phyloP scores from a whole-genome alignment of 2,888 invertebrate genomes.

The Mechanitis messenoides region DNA sequence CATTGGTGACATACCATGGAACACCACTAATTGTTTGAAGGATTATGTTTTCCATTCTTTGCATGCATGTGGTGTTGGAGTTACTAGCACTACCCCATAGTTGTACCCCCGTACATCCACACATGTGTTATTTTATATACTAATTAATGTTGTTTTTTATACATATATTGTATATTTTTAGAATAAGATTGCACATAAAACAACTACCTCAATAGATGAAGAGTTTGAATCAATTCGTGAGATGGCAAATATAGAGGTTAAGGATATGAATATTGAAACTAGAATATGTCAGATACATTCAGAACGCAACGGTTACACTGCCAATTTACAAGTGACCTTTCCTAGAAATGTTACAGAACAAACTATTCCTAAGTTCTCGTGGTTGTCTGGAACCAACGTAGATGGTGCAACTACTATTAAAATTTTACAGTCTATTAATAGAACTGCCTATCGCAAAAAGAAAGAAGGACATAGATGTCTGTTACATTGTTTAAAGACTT shows the following conservation, averaged over 20 bases:
- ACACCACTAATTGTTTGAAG: too few relatives aligned
- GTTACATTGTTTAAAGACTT: conserved; percentile 85
- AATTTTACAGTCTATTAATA: conserved; percentile 87
- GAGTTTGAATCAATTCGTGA: conserved; percentile 72
- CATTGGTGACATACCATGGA: too few relatives aligned
- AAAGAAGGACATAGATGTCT: conserved; percentile 91
- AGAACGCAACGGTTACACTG: conserved; percentile 70
- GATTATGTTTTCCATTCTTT: too few relatives aligned
- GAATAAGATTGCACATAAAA: conserved; percentile 57
- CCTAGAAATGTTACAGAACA: conserved; percentile 71
- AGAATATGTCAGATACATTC: conserved; percentile 78
- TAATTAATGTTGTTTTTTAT: background rate
- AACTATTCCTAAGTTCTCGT: conserved; percentile 70
- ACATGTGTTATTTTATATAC: too few relatives aligned
- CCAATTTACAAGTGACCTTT: conserved; percentile 77
- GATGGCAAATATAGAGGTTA: conserved; percentile 72
- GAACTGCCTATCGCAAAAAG: conserved; percentile 88
- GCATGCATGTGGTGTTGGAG: too few relatives aligned
- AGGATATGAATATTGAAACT: conserved; percentile 77
- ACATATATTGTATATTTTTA: conserved; percentile 32
- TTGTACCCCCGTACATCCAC: background rate
- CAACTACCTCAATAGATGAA: conserved; percentile 62
- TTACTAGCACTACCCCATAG: too few relatives aligned
- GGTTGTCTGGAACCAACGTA: conserved; percentile 76
- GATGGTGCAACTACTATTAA: conserved; percentile 83